Evolutionary conservation across 92 coral and sea anemone species (phyloP).

Genomic region (Palythoa grandiflora): DNA sequence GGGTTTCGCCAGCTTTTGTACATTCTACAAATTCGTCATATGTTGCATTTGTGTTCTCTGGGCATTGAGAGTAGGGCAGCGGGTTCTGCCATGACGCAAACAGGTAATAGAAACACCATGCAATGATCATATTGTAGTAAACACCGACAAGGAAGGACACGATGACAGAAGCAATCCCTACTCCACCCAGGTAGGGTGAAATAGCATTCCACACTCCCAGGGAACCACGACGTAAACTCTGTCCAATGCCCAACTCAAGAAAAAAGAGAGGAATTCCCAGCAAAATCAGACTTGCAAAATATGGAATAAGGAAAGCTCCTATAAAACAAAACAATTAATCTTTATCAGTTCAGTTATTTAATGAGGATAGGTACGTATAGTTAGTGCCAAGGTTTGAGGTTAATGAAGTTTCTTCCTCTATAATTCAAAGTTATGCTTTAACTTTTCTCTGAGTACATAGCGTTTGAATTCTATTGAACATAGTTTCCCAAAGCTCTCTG

Average conservation of each 20-base stretch:
- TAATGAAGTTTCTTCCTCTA: too few relatives aligned
- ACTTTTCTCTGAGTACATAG: too few relatives aligned
- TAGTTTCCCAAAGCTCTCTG: too few relatives aligned
- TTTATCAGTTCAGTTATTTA: too few relatives aligned
- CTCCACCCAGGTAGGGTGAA: constrained; percentile 93
- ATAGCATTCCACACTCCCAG: constrained; percentile 96
- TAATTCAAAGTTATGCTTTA: too few relatives aligned
- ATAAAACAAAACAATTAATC: not conserved
- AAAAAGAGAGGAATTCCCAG: constrained; percentile 89
- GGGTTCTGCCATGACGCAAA: constrained; percentile 88
- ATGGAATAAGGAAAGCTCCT: constrained; percentile 96
- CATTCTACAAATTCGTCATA: constrained; percentile 59
- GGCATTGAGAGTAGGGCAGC: constrained; percentile 77
- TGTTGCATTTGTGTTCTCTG: constrained; percentile 53
- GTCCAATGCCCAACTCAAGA: constrained; percentile 94
- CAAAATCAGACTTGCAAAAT: constrained; percentile 74
- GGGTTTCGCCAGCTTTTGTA: constrained; percentile 73
- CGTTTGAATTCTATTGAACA: too few relatives aligned
- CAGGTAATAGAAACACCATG: constrained; percentile 92
- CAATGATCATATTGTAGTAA: constrained; percentile 97
- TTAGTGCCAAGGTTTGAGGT: too few relatives aligned
- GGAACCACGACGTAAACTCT: constrained; percentile 95
- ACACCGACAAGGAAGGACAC: constrained; percentile 90
- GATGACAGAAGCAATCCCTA: constrained; percentile 85
- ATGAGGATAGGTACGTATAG: too few relatives aligned